Evolutionary conservation across 2,888 invertebrate species (phyloP).

Genomic region (Amphipyra berbera): DNA sequence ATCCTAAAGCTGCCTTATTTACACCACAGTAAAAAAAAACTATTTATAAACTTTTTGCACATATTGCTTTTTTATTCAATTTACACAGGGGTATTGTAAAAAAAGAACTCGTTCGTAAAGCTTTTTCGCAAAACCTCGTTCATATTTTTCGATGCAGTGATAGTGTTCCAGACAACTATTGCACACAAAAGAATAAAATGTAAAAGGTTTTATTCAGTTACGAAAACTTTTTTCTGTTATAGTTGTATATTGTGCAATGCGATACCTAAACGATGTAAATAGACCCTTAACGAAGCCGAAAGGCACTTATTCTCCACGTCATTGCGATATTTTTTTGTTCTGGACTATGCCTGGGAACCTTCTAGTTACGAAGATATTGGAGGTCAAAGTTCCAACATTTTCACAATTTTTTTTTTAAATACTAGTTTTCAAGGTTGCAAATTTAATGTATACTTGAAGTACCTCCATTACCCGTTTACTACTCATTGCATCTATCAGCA

Average conservation of each 20-base stretch:
- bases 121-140: constrained; percentile 43
- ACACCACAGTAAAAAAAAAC: constrained; percentile 4
- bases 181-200: constrained; percentile 24
- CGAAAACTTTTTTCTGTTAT: constrained; percentile 5
- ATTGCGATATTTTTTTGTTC: no score
- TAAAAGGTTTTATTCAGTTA: constrained; percentile 36
- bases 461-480: no score
- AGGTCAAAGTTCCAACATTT: no score
- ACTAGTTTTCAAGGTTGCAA: no score
- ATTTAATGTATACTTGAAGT: no score
- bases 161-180: constrained; percentile 14
- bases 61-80: constrained; percentile 30
- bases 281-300: no score
- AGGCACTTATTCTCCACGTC: no score
- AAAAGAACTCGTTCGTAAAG: constrained; percentile 30
- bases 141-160: constrained; percentile 30
- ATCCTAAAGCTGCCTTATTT: constrained; percentile 14
- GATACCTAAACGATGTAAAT: no score
- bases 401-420: no score
- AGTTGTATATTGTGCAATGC: background rate
- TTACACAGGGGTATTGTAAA: constrained; percentile 18
- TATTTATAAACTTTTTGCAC: background rate
- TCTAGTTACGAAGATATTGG: no score
- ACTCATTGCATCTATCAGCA: no score
- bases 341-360: no score